A percentile compares a stretch with the other conserved stretches of the same genome.
Evolutionary conservation across 2,797 vertebrate genomes (phyloP).

Genomic region (Sus cebifrons): DNA sequence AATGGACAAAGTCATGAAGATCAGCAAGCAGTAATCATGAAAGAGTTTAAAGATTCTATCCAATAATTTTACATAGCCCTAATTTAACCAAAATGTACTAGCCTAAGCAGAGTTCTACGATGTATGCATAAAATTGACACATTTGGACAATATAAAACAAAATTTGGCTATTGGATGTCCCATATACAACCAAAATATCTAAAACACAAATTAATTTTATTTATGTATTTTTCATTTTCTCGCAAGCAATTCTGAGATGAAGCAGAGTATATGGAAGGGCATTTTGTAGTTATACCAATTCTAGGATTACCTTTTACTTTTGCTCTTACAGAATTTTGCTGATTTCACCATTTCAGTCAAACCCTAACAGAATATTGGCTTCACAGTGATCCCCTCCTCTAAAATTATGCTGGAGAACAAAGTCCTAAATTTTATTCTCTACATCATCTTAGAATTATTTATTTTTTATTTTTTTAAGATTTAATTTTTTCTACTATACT

Average conservation of each 20-base stretch:
- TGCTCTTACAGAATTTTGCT: constrained; percentile 6
- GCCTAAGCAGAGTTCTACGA: background rate
- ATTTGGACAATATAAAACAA: background rate
- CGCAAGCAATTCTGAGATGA: background rate
- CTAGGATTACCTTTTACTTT: background rate
- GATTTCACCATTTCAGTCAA: constrained; percentile 25
- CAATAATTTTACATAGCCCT: background rate
- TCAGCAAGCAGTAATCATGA: background rate
- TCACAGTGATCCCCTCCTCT: background rate
- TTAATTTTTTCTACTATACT: too few relatives aligned
- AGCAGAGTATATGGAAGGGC: background rate
- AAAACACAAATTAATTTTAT: background rate
- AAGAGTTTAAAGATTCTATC: background rate
- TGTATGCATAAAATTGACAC: background rate
- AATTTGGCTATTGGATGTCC: background rate
- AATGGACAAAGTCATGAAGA: background rate
- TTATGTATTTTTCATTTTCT: background rate
- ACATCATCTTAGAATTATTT: background rate
- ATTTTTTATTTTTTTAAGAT: too few relatives aligned
- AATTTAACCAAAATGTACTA: background rate
- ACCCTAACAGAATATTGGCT: background rate
- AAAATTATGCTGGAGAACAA: background rate
- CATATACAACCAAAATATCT: background rate
- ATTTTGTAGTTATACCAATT: background rate
- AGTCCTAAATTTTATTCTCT: constrained; percentile 23